Evolutionary conservation across 2,113 vertebrate species (phyloP).

Genomic region (Bettongia penicillata): DNA sequence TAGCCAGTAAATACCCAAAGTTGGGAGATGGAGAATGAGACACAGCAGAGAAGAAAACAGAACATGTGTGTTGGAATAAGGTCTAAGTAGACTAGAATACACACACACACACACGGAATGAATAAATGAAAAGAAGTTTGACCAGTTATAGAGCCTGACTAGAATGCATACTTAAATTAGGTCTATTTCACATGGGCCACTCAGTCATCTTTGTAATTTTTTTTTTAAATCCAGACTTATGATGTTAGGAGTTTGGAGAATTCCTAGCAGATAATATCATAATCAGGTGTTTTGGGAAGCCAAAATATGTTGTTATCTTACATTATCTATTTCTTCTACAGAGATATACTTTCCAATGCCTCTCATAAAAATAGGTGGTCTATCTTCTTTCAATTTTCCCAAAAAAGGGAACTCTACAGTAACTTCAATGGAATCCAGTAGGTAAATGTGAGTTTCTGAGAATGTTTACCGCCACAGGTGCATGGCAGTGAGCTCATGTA

Average conservation of each 20-base stretch:
- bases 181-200: background rate
- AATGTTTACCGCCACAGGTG: background rate
- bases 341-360: too few relatives aligned
- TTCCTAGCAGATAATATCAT: background rate
- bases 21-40: background rate
- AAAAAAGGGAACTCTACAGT: background rate
- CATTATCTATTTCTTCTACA: background rate
- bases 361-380: background rate
- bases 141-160: background rate
- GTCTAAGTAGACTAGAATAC: background rate
- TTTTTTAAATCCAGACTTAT: background rate
- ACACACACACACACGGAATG: background rate
- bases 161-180: background rate
- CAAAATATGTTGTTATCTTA: background rate
- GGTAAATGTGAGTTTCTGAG: background rate
- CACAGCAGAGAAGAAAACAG: background rate
- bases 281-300: background rate
- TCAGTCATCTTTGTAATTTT: background rate
- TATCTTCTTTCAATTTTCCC: background rate
- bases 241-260: background rate
- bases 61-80: background rate
- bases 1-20: background rate
- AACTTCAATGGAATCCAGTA: background rate
- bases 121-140: background rate
- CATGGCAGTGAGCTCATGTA: background rate